A percentile compares a stretch with the other conserved stretches of the same genome.
These are phyloP conservation scores for Cololabis saira DNA, from an alignment of 2,113 vertebrate genomes.

Conservation along the genomic window DNA sequence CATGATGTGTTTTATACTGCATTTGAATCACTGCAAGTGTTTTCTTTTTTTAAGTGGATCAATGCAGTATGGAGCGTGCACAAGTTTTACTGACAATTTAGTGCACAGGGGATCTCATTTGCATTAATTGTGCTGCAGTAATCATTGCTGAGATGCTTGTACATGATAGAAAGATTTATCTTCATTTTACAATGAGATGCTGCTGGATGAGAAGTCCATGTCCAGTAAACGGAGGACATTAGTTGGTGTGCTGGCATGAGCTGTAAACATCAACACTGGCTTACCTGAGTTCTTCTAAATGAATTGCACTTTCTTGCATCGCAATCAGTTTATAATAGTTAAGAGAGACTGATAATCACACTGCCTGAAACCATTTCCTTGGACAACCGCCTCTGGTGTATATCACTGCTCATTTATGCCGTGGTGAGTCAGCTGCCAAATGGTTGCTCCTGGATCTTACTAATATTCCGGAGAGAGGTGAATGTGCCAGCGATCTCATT, in stretches of 20 bases:
- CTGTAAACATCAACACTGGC: constrained; percentile 10
- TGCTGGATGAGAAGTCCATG: constrained; percentile 20
- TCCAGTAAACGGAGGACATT: constrained; percentile 23
- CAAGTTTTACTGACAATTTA: background rate
- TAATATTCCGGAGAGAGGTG: constrained; percentile 7
- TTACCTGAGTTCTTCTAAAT: background rate
- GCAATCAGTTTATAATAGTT: too few relatives aligned
- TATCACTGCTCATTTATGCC: too few relatives aligned
- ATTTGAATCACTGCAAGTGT: background rate
- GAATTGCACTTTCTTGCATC: too few relatives aligned
- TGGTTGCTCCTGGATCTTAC: too few relatives aligned
- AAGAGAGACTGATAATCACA: too few relatives aligned
- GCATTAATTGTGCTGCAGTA: constrained; percentile 8
- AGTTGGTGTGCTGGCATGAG: constrained; percentile 3
- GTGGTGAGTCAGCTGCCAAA: too few relatives aligned
- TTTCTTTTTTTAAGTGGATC: background rate
- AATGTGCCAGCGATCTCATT: constrained; percentile 36
- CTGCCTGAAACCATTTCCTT: too few relatives aligned
- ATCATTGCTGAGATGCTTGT: constrained; percentile 12
- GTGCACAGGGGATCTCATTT: background rate
- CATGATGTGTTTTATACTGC: constrained; percentile 15
- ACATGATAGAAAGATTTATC: constrained; percentile 25
- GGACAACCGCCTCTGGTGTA: too few relatives aligned
- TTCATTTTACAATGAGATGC: constrained; percentile 37
- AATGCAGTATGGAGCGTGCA: background rate